These are phyloP conservation scores for Ardeotis arabs DNA, from an alignment of 2,113 vertebrate genomes.

Conservation along the genomic window DNA sequence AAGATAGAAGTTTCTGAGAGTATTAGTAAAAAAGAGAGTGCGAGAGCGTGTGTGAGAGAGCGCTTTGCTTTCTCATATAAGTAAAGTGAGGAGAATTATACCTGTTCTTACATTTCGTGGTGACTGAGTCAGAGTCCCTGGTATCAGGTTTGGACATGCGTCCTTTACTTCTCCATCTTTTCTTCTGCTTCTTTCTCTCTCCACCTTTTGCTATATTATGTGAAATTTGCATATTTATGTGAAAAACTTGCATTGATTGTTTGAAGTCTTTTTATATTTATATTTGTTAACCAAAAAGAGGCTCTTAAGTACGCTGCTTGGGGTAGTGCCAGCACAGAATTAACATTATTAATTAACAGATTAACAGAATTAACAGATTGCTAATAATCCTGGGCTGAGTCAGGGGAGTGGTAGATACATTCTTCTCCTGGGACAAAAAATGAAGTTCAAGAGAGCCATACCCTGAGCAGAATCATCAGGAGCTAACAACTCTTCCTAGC, in stretches of 20 bases:
- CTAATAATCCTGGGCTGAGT: neutral
- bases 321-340: neutral
- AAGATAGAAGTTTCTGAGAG: neutral
- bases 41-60: accelerated
- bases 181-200: neutral
- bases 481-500: neutral
- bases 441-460: neutral
- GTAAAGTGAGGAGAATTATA: neutral
- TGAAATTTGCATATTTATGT: neutral
- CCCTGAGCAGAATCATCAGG: neutral
- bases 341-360: neutral
- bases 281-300: neutral
- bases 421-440: neutral
- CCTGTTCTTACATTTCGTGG: neutral
- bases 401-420: neutral
- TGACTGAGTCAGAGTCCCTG: neutral
- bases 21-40: neutral
- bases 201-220: neutral
- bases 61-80: neutral
- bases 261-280: neutral
- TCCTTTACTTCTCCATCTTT: neutral
- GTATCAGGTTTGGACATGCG: neutral
- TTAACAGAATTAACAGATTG: neutral
- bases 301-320: neutral
- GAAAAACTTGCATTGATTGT: neutral